Conservation (phyloP, 2,888 invertebrate genomes). For the Chaetoderma sp. region DNA sequence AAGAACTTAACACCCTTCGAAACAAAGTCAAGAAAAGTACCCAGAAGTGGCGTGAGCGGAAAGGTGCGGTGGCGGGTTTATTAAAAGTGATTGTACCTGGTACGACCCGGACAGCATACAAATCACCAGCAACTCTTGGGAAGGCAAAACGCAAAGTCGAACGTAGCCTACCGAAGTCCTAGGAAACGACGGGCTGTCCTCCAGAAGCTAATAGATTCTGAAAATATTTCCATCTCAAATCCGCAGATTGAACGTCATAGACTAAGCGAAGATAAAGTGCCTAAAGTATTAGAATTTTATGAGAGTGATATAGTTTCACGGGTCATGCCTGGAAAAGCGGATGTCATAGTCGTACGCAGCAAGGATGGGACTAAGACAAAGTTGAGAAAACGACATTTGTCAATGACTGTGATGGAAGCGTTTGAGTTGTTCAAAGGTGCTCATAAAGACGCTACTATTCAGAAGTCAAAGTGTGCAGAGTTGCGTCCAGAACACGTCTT, state of each 20-base stretch:
- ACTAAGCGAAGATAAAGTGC: no score
- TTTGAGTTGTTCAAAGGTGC: not conserved
- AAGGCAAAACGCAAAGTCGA: not conserved
- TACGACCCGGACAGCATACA: no score
- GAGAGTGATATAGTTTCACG: slow-evolving; percentile 1
- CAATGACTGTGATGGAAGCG: slow-evolving; percentile 10
- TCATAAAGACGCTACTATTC: not conserved
- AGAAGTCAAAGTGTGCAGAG: slow-evolving; percentile 16
- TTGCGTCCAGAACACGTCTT: slow-evolving; percentile 16
- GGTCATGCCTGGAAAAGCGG: slow-evolving; percentile 16
- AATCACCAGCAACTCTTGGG: not conserved
- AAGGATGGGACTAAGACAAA: not conserved
- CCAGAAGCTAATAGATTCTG: not conserved
- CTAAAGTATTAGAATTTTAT: no score
- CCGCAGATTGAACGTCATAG: no score
- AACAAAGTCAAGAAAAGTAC: not conserved
- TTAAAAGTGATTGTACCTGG: not conserved
- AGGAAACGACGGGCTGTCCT: not conserved
- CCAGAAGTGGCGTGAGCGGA: not conserved
- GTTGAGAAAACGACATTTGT: slow-evolving; percentile 10
- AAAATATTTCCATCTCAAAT: no score
- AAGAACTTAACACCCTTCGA: not conserved
- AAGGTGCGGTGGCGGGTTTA: no score
- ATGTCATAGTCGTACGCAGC: not conserved
- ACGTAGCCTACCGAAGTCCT: not conserved